Evolutionary conservation across 1,140 invertebrate species (phyloP), one percentile per base, ranked within the genome.

Genomic region (Drosophila virilis): DNA sequence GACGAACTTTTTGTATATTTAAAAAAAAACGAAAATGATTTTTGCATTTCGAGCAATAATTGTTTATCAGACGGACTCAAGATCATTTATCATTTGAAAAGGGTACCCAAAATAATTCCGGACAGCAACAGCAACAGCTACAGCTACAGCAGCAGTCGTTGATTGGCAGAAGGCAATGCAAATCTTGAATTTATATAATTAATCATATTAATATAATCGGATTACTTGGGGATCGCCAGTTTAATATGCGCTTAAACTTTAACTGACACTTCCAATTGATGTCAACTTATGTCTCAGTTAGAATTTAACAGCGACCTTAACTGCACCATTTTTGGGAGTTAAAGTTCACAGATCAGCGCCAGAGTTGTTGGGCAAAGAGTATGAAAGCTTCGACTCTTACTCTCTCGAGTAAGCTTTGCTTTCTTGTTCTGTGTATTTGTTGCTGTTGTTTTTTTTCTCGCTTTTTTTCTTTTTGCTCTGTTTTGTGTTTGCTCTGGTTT

Each of bases 161-260:
- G 59, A 70, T 70, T 70, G 69, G 51, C 69, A 58, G 46, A 40
- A 17, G 37, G 32, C 62, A 37, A 43, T 60, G 64, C 62, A 60
- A 73, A 73, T 68, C 55, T 38, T 58, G 48, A 40, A 60, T 68
- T 60, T 54, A 73, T 67, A 54, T 68, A 68, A 73, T 73, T 60
- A 73, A 73, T 73, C 70, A 68, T 68, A 73, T 72, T 67, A 72
- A 52, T 66, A 52, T 72, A 72, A 72, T 51, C 69, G 64, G 64
- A 60, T 68, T 68, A 73, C 35, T 37, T 5, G 22, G 7, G 40
- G 54, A 58, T 67, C 42, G 52, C 9, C 17, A 22, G 37, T 37
- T 58, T 48, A 58, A 67, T 58, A 58, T 60, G 64, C 33, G 58
- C 48, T 60, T 73, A 67, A 72, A 57, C 38, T 50, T 32, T 10